Conservation (phyloP, 2,797 vertebrate species). For the Mustela erminea region DNA sequence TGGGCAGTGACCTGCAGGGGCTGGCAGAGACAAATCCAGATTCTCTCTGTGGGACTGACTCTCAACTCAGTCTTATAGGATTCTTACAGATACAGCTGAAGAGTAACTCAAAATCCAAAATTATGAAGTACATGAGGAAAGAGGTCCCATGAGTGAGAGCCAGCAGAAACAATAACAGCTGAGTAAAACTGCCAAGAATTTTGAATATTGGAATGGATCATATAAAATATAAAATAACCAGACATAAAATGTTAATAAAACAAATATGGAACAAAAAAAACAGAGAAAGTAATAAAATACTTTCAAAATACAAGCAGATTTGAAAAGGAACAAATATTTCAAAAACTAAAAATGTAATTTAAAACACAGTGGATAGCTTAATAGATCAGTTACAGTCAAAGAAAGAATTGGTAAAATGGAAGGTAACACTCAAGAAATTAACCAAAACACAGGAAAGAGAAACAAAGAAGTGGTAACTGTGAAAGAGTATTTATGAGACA, state of each 20-base stretch:
- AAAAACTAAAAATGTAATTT: conserved; percentile 50
- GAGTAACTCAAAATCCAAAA: background rate
- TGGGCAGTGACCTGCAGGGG: background rate
- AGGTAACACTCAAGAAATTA: conserved; percentile 48
- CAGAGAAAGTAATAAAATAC: background rate
- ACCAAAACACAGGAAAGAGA: background rate
- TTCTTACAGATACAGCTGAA: background rate
- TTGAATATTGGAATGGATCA: background rate
- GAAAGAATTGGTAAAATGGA: conserved; percentile 38
- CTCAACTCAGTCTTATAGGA: background rate
- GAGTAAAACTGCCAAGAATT: background rate
- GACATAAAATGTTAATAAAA: background rate
- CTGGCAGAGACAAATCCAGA: background rate
- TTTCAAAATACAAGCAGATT: conserved; percentile 22
- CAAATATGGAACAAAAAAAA: background rate
- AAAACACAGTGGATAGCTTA: background rate
- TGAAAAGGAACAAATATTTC: background rate
- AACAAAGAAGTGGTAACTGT: background rate
- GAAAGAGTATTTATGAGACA: conserved; percentile 22
- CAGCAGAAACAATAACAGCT: background rate
- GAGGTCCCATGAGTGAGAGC: background rate
- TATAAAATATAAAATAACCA: background rate
- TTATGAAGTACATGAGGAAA: background rate
- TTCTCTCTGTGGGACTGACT: background rate
- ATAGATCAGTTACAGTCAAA: background rate